Base-by-base conservation (phyloP, 2,113 vertebrate species). In the Addax nasomaculatus region DNA sequence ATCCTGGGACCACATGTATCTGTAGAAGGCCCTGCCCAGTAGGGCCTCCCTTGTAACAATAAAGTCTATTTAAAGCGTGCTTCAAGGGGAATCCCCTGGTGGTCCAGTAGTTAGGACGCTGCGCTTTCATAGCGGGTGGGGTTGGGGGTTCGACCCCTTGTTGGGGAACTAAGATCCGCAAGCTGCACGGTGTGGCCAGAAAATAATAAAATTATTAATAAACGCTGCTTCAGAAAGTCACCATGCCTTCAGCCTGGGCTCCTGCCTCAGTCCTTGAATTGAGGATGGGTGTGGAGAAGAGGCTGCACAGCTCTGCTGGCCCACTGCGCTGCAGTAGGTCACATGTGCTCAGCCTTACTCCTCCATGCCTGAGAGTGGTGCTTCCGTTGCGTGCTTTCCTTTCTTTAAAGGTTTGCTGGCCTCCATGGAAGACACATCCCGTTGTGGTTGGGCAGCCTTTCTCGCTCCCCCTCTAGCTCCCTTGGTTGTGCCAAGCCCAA, bases 21-120 rank as follows among this genome's bases (percentile, higher is more conserved):
- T 1, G 2, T 67, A 47, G n/a, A 79, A 94, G 78, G 78, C 70
- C 85, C 94, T 94, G 92, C 36, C 62, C 3, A 3, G 19, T 91
- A 90, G 89, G 73, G 49, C 64, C 92, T 58, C 55, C 13, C 21
- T 96, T 62, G 85, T 79, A 64, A 96, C 94, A 98, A 98, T 98
- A 98, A 98, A 98, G 67, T 78, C 57, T 83, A 2, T 76, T 76
- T 96, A 94, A 97, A 96, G 30, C 27, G 55, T 83, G 78, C 85
- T 84, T 92, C 62, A 27, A 58, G 81, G 78, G 47, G 47, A 51
- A 21, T 80, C 30, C 78, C 29, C 10, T 80, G 47, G 47, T 49
- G 16, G 17, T 51, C 78, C 78, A 80, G 78, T 80, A 45, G 78
- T 33, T 51, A 51, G 47, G 78, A 51, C 5, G 1, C 47, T 30